Base-by-base conservation (phyloP, 2,113 vertebrate species). In the Xenopus laevis region DNA sequence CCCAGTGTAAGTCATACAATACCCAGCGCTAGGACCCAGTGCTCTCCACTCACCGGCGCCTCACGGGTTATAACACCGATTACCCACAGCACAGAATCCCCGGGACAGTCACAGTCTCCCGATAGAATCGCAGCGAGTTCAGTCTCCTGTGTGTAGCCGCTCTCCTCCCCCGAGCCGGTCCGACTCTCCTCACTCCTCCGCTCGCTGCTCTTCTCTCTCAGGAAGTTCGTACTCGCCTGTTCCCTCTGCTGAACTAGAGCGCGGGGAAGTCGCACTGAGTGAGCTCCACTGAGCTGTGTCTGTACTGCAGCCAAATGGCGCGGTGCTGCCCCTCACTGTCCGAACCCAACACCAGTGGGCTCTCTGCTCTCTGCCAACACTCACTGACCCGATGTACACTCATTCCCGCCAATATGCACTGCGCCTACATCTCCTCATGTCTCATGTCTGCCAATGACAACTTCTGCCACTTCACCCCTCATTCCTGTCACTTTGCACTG, bases 191-290 rank as follows among this genome's bases (percentile, higher is more conserved):
- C 50, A 46, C 72, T 67, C 55, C 17, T 60, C 64, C 59, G 53
- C 53, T 74, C 53, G 27, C 62, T 66, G 27, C 33, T 55, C 53
- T 4, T 40, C 52, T 15, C 45, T 60, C 72, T 74, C 53, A 67
- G 72, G 72, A 74, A 67, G 72, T 74, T 74, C 66, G 58, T 63
- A 66, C 45, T 15, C 33, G 33, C 33, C 44, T 65, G 17, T 65
- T 52, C 55, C 71, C 50, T 65, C 21, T 65, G 20, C 17, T 64
- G 50, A 68, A 9, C 17, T 18, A 55, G 47, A 55, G 53, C 50
- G 33, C 13, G 10, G 33, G 47, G 63, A 73, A 27, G 15, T 27
- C 33, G 52, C 58, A 33, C n/a, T 63, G 33, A 21, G 30, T 23
- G 5, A 40, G 59, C 45, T 40, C 30, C 33, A 40, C 20, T 12